phyloP scores from a whole-genome alignment of 2,113 vertebrate genomes.

The Diphyllodes magnificus region DNA sequence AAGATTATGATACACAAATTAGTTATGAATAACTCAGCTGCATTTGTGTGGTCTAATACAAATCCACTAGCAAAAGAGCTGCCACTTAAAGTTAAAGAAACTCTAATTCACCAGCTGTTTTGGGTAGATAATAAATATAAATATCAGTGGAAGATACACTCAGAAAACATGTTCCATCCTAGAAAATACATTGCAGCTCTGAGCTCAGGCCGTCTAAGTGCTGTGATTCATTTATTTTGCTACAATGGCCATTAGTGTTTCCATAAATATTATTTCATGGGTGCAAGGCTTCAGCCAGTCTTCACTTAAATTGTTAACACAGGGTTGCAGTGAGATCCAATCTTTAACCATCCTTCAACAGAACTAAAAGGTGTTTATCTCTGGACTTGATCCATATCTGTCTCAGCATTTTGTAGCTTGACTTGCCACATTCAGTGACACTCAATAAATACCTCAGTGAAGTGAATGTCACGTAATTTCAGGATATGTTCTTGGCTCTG shows the following conservation, averaged over 20 bases:
- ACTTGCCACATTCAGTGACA: not conserved
- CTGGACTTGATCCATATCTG: conserved; percentile 4
- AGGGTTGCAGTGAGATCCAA: not conserved
- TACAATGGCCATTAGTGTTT: not conserved
- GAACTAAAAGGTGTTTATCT: not conserved
- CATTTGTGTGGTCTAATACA: conserved; percentile 28
- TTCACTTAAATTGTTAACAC: not conserved
- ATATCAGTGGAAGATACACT: not conserved
- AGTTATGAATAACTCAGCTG: conserved; percentile 49
- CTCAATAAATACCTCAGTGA: not conserved
- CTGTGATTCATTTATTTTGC: not conserved
- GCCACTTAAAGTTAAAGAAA: conserved; percentile 30
- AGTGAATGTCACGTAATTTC: not conserved
- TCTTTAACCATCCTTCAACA: not conserved
- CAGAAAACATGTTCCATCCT: not conserved
- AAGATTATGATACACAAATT: conserved; percentile 49
- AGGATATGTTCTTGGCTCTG: not conserved
- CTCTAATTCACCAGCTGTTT: not conserved
- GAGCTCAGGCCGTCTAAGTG: not conserved
- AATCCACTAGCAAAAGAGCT: conserved; percentile 28
- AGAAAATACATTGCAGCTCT: not conserved
- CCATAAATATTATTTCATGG: not conserved
- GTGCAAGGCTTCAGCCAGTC: not conserved
- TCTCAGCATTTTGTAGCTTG: not conserved
- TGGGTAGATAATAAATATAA: not conserved